Percentiles rank a stretch among this genome's conserved stretches.
Evolutionary conservation across 2,797 vertebrate species (phyloP).

Genomic region (Falco columbarius): DNA sequence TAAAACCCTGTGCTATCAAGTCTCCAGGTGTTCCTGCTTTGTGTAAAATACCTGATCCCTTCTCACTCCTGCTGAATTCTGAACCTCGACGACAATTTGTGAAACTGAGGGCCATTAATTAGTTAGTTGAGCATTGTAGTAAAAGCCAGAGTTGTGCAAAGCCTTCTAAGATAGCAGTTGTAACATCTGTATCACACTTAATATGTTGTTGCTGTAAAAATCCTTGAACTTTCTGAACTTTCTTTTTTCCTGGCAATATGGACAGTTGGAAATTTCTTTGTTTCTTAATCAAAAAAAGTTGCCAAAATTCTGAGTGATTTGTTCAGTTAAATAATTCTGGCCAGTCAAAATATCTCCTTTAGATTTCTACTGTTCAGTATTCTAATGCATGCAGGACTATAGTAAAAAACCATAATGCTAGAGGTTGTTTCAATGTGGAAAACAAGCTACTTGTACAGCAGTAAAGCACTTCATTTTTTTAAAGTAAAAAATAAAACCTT

Average conservation of each 20-base stretch:
- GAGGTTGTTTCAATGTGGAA: background rate
- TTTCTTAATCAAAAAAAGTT: background rate
- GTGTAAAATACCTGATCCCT: background rate
- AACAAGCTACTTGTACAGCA: background rate
- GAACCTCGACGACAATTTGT: background rate
- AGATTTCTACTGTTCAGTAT: background rate
- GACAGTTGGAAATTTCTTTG: background rate
- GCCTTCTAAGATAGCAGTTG: background rate
- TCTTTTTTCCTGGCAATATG: background rate
- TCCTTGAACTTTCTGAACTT: background rate
- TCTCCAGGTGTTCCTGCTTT: background rate
- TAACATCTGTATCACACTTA: background rate
- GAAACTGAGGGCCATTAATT: background rate
- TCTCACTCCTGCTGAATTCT: background rate
- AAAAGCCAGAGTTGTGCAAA: background rate
- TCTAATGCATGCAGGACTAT: background rate
- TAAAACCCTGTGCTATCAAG: background rate
- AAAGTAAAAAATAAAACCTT: background rate
- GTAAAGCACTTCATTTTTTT: background rate
- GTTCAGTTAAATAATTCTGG: background rate
- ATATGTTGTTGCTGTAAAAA: background rate
- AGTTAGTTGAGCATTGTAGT: background rate
- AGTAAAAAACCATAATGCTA: background rate
- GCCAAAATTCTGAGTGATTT: background rate
- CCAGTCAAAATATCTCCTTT: background rate